A percentile compares a stretch with the other conserved stretches of the same genome.
Evolutionary conservation across 2,888 invertebrate species (phyloP).

Genomic region (Azorinus chamasolen): DNA sequence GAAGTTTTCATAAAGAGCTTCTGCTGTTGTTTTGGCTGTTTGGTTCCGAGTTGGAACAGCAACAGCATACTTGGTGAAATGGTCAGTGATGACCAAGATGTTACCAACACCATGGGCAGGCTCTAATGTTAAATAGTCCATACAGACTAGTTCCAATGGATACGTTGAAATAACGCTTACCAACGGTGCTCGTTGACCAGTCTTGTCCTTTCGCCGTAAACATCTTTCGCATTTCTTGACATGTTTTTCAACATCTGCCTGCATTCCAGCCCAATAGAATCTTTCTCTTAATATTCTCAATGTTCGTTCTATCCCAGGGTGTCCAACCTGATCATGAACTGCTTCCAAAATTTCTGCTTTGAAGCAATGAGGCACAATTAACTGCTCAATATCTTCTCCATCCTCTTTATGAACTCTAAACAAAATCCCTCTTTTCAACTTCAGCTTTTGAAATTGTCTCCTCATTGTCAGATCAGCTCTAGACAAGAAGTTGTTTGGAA

Average conservation of each 20-base stretch:
- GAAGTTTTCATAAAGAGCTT: constrained; percentile 23
- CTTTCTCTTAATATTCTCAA: constrained; percentile 12
- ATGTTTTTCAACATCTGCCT: constrained; percentile 16
- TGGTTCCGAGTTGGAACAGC: constrained; percentile 28
- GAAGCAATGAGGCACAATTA: constrained; percentile 19
- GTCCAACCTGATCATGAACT: constrained; percentile 32
- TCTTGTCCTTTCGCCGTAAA: constrained; percentile 23
- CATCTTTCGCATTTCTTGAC: constrained; percentile 24
- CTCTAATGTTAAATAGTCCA: constrained; percentile 40
- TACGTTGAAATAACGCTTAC: constrained; percentile 22
- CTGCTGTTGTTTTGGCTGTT: constrained; percentile 36
- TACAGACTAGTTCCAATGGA: constrained; percentile 38
- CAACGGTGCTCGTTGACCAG: constrained; percentile 9
- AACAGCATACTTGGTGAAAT: constrained; percentile 32
- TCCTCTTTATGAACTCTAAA: constrained; percentile 5
- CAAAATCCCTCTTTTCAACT: constrained; percentile 19
- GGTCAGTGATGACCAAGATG: constrained; percentile 28
- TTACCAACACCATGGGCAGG: constrained; percentile 21
- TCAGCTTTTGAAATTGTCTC: constrained; percentile 19
- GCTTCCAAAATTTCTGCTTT: constrained; percentile 12
- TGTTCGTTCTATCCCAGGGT: constrained; percentile 33
- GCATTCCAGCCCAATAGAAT: constrained; percentile 34
- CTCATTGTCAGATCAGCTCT: constrained; percentile 6
- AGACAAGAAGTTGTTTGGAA: too few relatives aligned
- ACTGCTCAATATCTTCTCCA: constrained; percentile 1